phyloP scores from a whole-genome alignment of 2,113 vertebrate genomes.

The Albula glossodonta region DNA sequence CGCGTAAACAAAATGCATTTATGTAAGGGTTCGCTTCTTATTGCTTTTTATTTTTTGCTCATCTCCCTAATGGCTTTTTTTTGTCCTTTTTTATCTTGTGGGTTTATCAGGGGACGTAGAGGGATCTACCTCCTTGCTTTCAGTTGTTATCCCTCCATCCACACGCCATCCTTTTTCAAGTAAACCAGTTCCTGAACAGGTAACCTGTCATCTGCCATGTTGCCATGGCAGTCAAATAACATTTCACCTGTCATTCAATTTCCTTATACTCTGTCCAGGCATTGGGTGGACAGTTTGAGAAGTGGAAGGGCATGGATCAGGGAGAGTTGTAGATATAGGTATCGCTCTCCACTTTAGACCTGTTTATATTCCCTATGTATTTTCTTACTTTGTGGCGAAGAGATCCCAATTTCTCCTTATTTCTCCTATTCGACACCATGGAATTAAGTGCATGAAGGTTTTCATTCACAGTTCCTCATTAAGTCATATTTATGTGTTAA shows the following conservation, averaged over 20 bases:
- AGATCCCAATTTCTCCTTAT: too few species aligned
- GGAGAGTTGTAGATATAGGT: too few species aligned
- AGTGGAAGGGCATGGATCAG: too few species aligned
- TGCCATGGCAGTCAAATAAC: background rate
- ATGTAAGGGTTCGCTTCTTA: background rate
- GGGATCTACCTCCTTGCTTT: background rate
- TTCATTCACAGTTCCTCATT: too few species aligned
- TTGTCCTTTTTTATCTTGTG: background rate
- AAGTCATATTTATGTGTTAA: too few species aligned
- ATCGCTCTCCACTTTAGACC: too few species aligned
- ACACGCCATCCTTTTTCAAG: background rate
- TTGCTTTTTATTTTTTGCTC: background rate
- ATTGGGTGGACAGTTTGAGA: too few species aligned
- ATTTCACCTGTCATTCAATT: background rate
- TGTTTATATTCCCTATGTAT: too few species aligned
- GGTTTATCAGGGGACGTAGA: background rate
- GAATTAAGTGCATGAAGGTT: too few species aligned
- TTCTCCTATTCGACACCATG: too few species aligned
- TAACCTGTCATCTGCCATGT: background rate
- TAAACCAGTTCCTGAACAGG: background rate
- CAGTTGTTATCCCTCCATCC: background rate
- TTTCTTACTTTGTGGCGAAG: too few species aligned
- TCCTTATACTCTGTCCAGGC: background rate
- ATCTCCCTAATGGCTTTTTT: background rate
- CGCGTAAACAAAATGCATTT: background rate